Evolutionary conservation across 2,888 invertebrate genomes (phyloP), one percentile per base, ranked within the genome.

Genomic region (Drosophila meridionalis): DNA sequence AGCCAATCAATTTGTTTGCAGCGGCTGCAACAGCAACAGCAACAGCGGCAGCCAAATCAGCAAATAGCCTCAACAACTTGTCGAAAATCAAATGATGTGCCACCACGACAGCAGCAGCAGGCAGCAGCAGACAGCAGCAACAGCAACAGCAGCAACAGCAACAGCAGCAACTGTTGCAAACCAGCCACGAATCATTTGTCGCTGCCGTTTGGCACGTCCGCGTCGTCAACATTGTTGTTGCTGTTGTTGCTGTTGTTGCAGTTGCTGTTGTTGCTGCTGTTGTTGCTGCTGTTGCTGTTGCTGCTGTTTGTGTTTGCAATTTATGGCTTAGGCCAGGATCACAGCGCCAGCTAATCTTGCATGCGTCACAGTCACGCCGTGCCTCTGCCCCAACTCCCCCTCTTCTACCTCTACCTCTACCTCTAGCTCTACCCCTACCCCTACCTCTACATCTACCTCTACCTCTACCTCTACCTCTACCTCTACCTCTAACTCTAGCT

Each of bases 71-170:
- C 84, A 85, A 89, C 84, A 85, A 85, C 89, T 85, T 85, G 84
- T 85, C 84, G 88, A 85, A 85, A 85, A 85, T 85, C 90, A 89
- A 85, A 85, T 89, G 90, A 85, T 85, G 88, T 90, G 90, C 85
- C 85, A 90, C 89, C 86, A 87, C 50, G 53, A 45, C 75, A 62
- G 57, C 76, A 66, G 38, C 80, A 64, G 55, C 38, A 38, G 12
- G 14, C 55, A 20, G 36, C 65, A 45, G 8, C 61, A 47, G 11
- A 20, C 76, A 40, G 50, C 62, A 9, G 26, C 76, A 57, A 30
- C 75, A 62, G 48, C 70, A 66, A 20, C 80, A 63, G 50, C 66
- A 47, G 60, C 52, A 64, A n/a, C 55, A 14, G 38, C 64, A 34
- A 36, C 63, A 55, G 52, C 69, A 45, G 40, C 57, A 66, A 45